Conservation (phyloP, 2,113 vertebrate species). For the Oryzias woworae region DNA sequence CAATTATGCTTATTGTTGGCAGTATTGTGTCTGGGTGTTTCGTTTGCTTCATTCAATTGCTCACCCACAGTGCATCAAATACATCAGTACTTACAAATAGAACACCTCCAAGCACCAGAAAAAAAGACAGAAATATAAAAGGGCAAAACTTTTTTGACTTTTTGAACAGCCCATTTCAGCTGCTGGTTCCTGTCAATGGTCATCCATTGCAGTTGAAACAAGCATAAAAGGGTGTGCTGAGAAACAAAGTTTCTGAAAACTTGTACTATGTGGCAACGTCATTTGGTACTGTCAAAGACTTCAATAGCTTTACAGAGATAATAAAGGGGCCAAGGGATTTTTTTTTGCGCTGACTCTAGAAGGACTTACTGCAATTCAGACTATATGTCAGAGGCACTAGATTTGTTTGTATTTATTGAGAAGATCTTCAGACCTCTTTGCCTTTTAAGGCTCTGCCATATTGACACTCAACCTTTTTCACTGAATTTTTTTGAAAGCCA, state of each 20-base stretch:
- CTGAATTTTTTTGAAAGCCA: slow-evolving; percentile 67
- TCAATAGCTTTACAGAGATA: slow-evolving; percentile 74
- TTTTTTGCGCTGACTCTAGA: slow-evolving; percentile 60
- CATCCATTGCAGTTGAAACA: slow-evolving; percentile 43
- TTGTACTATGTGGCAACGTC: slow-evolving; percentile 57
- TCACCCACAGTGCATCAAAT: slow-evolving; percentile 35
- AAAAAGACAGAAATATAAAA: slow-evolving; percentile 4
- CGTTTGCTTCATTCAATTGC: slow-evolving; percentile 31
- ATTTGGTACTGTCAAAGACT: slow-evolving; percentile 78
- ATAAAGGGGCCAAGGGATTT: slow-evolving; percentile 41
- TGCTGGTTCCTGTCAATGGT: slow-evolving; percentile 52
- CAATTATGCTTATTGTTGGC: slow-evolving; percentile 58
- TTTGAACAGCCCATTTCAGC: slow-evolving; percentile 33
- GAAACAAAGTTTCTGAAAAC: slow-evolving; percentile 52
- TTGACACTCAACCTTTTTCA: slow-evolving; percentile 79
- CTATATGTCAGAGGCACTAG: slow-evolving; percentile 53
- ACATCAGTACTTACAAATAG: slow-evolving; percentile 42
- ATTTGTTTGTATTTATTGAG: slow-evolving; percentile 72
- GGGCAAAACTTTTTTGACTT: slow-evolving; percentile 26
- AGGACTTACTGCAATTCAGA: slow-evolving; percentile 64
- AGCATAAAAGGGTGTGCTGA: slow-evolving; percentile 45
- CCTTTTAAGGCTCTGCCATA: slow-evolving; percentile 81
- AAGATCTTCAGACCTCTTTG: slow-evolving; percentile 80
- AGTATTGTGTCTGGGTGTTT: slow-evolving; percentile 69
- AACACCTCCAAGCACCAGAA: neutral